phyloP scores from a whole-genome alignment of 2,797 vertebrate genomes.

The Mareca strepera region DNA sequence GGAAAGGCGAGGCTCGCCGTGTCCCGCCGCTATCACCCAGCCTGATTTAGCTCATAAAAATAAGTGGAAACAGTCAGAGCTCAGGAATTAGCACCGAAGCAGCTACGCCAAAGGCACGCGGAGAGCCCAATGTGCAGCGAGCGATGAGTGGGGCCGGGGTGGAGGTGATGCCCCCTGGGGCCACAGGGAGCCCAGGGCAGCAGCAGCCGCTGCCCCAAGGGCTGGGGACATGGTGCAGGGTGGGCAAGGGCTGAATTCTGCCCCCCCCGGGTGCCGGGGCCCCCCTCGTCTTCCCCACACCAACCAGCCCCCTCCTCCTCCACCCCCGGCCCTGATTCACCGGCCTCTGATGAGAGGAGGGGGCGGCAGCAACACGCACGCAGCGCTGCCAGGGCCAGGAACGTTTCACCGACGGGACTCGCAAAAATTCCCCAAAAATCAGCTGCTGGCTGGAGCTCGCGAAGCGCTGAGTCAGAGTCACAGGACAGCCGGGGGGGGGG shows the following conservation, averaged over 20 bases:
- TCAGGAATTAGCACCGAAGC: not conserved
- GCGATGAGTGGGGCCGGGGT: rapidly evolving
- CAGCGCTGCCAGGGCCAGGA: not conserved
- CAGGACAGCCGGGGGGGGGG: constrained; percentile 3
- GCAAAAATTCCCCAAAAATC: constrained; percentile 40
- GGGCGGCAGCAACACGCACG: not conserved
- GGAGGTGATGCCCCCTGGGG: not conserved
- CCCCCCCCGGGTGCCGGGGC: rapidly evolving
- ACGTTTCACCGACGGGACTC: not conserved
- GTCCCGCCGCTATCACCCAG: constrained; percentile 8
- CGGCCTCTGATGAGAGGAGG: not conserved
- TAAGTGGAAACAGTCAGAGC: constrained; percentile 3
- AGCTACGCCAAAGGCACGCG: rapidly evolving
- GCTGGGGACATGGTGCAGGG: no score
- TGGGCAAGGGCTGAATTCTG: not conserved
- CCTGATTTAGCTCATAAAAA: not conserved
- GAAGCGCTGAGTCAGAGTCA: constrained; percentile 75
- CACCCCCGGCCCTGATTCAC: not conserved
- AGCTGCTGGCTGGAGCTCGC: constrained; percentile 48
- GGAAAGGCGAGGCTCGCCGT: not conserved
- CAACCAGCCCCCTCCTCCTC: not conserved
- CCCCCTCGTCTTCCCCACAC: not conserved
- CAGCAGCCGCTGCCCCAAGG: no score
- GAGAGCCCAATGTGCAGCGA: rapidly evolving
- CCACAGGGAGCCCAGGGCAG: no score